phyloP scores from a whole-genome alignment of 2,113 vertebrate species.

The Kobus ellipsiprymnus region DNA sequence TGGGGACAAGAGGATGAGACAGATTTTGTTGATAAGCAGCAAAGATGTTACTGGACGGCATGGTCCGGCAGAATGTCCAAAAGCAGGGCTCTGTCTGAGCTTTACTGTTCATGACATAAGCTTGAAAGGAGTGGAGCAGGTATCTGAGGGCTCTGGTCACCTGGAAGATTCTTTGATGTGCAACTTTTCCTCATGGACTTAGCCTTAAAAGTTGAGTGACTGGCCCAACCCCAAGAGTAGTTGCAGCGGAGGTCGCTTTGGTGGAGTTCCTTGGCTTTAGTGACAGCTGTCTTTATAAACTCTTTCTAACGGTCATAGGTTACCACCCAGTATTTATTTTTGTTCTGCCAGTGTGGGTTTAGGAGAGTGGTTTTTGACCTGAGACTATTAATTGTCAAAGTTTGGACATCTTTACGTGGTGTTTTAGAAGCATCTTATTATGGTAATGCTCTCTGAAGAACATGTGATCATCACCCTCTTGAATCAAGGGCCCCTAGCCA shows the following conservation, averaged over 20 bases:
- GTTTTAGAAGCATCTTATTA: background rate
- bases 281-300: background rate
- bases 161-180: background rate
- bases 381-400: background rate
- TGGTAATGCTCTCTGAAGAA: fast-evolving
- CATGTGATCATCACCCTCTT: fast-evolving
- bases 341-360: background rate
- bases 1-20: background rate
- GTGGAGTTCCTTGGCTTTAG: background rate
- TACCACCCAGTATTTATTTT: background rate
- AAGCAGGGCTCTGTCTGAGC: background rate
- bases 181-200: background rate
- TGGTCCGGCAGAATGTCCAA: background rate
- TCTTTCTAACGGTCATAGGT: background rate
- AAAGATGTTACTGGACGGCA: background rate
- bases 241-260: no score
- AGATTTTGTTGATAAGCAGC: no score
- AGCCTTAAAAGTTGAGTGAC: fast-evolving
- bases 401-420: fast-evolving
- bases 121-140: background rate
- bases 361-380: background rate
- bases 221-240: background rate
- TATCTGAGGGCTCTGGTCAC: background rate
- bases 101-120: background rate
- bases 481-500: background rate